A percentile compares a stretch with the other conserved stretches of the same genome.
phyloP scores from a whole-genome alignment of 2,797 vertebrate genomes.

The Acipenser ruthenus region DNA sequence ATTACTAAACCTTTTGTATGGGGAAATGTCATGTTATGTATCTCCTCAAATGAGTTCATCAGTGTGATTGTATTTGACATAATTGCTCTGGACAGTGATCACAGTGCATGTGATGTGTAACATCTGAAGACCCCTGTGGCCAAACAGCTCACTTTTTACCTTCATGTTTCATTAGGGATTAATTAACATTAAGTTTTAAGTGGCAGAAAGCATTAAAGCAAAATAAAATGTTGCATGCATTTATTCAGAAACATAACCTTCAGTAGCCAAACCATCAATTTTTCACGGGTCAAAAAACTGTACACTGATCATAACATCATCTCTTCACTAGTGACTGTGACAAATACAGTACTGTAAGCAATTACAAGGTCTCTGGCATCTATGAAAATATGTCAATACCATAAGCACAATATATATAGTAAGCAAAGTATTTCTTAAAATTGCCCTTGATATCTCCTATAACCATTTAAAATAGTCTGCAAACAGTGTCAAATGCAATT shows the following conservation, averaged over 20 bases:
- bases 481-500: too few species aligned
- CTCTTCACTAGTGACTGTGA: not conserved
- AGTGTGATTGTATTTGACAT: not conserved
- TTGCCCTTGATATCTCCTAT: too few species aligned
- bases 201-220: not conserved
- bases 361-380: not conserved
- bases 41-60: not conserved
- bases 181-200: not conserved
- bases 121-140: not conserved
- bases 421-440: too few species aligned
- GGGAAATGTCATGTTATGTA: not conserved
- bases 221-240: not conserved
- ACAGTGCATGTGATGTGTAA: not conserved
- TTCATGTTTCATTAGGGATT: not conserved
- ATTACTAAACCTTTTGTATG: too few species aligned
- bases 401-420: too few species aligned
- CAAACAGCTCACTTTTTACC: slow-evolving; percentile 1
- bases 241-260: not conserved
- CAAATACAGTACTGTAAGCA: not conserved
- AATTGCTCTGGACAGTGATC: not conserved
- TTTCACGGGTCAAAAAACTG: not conserved
- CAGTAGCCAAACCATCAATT: not conserved
- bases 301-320: not conserved
- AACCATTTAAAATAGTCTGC: too few species aligned
- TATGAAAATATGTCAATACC: not conserved